Percentiles rank a stretch among this genome's conserved stretches.
Evolutionary conservation across 2,113 vertebrate genomes (phyloP).

Genomic region (Empidonax traillii): DNA sequence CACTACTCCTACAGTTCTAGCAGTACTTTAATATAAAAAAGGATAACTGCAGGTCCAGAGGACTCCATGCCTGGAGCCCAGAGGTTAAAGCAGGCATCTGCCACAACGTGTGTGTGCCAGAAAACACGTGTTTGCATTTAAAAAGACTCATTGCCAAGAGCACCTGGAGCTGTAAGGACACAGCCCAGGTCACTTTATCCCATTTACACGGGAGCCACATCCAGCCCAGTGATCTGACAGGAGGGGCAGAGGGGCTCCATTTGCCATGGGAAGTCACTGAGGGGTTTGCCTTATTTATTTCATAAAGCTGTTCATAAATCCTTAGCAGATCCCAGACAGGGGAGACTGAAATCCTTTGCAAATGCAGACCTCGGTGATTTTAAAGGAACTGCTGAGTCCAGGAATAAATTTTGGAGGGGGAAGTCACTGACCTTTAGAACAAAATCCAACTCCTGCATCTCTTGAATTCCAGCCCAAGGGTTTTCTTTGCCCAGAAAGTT

Average conservation of each 20-base stretch:
- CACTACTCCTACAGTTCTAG: not conserved
- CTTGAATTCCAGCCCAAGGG: not conserved
- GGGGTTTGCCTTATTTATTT: not conserved
- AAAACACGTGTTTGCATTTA: not conserved
- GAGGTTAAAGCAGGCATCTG: not conserved
- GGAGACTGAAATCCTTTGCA: not conserved
- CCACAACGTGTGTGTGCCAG: not conserved
- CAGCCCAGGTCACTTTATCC: fast-evolving
- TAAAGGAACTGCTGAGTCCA: not conserved
- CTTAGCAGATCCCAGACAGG: not conserved
- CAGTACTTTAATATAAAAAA: not conserved
- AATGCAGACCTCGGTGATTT: not conserved
- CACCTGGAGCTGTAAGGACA: not conserved
- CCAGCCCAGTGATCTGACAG: fast-evolving
- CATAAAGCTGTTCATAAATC: not conserved
- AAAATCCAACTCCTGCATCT: not conserved
- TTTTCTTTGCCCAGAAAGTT: not conserved
- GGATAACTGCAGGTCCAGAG: not conserved
- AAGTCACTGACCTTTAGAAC: not conserved
- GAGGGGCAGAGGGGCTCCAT: not conserved
- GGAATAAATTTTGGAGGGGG: not conserved
- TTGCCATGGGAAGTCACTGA: not conserved
- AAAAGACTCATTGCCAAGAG: not conserved
- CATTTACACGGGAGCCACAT: fast-evolving
- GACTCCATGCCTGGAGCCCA: not conserved